Evolutionary conservation across 2,888 invertebrate genomes (phyloP), one percentile per base, ranked within the genome.

Genomic region (Idaea aversata): DNA sequence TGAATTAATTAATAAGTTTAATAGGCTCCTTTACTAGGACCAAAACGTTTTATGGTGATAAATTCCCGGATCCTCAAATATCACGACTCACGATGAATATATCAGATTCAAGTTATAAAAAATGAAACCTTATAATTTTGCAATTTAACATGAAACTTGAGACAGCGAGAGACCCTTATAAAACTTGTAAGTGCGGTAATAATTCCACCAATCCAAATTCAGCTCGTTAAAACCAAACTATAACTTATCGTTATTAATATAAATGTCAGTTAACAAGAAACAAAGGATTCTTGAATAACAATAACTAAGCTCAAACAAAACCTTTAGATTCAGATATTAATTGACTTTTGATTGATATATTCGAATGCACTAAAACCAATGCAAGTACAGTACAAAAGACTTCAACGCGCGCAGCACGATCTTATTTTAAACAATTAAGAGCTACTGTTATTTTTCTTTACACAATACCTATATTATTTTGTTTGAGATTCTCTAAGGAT

Each of bases 211-310:
- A 71, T 70, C 71, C 74, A 71, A 75, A 79, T 79, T 70, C 72
- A 68, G 72, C 76, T 75, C 67, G 75, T 71, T 74, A 73, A 72
- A 77, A 73, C 69, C 70, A 70, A 71, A 75, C 74, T 70, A 79
- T 78, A 74, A 75, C 69, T 72, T 71, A 67, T 76, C 64, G 75
- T 79, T 78, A 77, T 79, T 79, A 80, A 78, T 78, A 77, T 80
- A 81, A 83, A 84, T 80, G 76, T 75, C 77, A 80, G 77, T 77
- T 74, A 77, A 75, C 76, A 66, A 77, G 71, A 65, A 69, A 77
- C 77, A 78, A 78, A 78, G 75, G 76, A 74, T 75, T 77, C 47
- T 47, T 47, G 47, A 47, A 10, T 5, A 4, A 47, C 47, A 47
- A 47, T 47, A 47, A 47, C 47, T 47, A 47, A 7, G 47, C 10